Evolutionary conservation across 2,797 vertebrate genomes (phyloP), one percentile per base, ranked within the genome.

Genomic region (Coracias cyanogaster): DNA sequence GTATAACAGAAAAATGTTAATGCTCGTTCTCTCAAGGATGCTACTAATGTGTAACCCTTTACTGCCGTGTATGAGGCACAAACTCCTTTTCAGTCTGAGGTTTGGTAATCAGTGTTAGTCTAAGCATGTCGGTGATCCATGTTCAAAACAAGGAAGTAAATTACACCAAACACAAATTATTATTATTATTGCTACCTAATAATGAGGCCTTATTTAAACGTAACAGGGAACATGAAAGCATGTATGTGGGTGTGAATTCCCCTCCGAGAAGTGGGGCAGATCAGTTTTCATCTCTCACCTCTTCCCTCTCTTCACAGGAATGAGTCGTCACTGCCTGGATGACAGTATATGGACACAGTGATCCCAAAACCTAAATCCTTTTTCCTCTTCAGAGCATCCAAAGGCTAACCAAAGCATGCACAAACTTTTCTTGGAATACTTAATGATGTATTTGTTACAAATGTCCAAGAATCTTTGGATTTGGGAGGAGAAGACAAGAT

Each of bases 101-200:
- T 51, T 48, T 41, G 24, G 12, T 60, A 74, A 79, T 52, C 26
- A 69, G 61, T 2, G 1, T 81, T 54, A 74, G n/a, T 22, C 57
- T 80, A 52, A 67, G 21, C 24, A 76, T 9, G 48, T 15, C 25
- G 52, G 37, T 26, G 26, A 84, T 60, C 35, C 26, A 3, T 4
- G 11, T 51, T 76, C 77, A 62, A 74, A 93, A 72, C 29, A 92
- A 82, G 64, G 39, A 79, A 79, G 15, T 29, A 81, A 91, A 79
- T 58, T 76, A 61, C 2, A 5, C 28, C n/a, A 95, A 91, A 78
- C 31, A 58, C 31, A 73, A n/a, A n/a, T n/a, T 37, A 37, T 37
- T 78, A 79, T 49, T 78, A 67, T 10, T 48, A 54, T 52, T 94
- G 7, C 37, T 82, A 11, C 21, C 19, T 54, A 57, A 55, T 48